Evolutionary conservation across 2,888 invertebrate species (phyloP).

Genomic region (Melipona beecheii): DNA sequence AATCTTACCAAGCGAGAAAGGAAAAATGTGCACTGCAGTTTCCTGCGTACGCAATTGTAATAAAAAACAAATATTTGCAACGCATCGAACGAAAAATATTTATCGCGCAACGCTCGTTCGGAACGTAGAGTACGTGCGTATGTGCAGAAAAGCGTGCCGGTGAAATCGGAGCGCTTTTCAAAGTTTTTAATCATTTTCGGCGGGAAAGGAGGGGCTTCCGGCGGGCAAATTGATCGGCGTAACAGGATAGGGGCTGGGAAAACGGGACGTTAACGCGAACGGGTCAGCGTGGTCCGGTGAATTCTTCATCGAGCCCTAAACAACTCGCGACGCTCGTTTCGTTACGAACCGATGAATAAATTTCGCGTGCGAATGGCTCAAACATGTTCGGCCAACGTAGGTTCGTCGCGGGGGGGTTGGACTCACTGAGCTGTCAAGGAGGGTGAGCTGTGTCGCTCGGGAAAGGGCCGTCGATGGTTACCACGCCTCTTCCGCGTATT

Average conservation of each 20-base stretch:
- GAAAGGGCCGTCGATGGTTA: constrained; percentile 66
- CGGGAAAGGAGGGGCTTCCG: constrained; percentile 1
- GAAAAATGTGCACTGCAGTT: not conserved
- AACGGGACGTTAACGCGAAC: constrained; percentile 29
- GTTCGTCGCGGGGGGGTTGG: constrained; percentile 30
- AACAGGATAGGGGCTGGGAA: constrained; percentile 58
- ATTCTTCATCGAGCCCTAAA: constrained; percentile 67
- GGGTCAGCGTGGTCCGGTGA: constrained; percentile 58
- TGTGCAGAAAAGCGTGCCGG: not conserved
- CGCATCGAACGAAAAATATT: constrained; percentile 26
- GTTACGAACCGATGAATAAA: constrained; percentile 74
- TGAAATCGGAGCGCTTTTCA: constrained; percentile 39
- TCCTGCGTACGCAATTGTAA: not conserved
- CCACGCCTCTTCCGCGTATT: constrained; percentile 79
- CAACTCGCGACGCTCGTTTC: constrained; percentile 58
- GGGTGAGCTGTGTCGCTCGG: constrained; percentile 39
- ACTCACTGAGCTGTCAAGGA: constrained; percentile 46
- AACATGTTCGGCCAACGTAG: constrained; percentile 59
- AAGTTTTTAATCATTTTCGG: constrained; percentile 55
- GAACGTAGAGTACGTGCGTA: not conserved
- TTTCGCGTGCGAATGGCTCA: constrained; percentile 75
- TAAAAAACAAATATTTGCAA: not conserved
- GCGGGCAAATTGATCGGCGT: constrained; percentile 59
- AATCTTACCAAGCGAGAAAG: not conserved
- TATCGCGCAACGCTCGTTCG: constrained; percentile 17